These are phyloP conservation scores for Oryzaephilus surinamensis DNA, from an alignment of 1,140 invertebrate genomes.

Conservation along the genomic window DNA sequence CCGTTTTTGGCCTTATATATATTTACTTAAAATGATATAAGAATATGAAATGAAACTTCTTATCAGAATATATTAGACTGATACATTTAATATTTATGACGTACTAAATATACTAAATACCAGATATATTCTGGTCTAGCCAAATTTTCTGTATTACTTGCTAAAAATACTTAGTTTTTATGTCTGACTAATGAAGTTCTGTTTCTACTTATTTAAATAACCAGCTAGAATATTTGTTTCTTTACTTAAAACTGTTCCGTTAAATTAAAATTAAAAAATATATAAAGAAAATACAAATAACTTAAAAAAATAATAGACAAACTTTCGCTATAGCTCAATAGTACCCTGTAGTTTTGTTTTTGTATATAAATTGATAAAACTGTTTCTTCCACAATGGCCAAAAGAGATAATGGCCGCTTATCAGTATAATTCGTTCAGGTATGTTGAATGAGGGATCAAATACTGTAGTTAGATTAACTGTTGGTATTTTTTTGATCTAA, in stretches of 20 bases:
- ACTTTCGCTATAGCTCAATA: slow-evolving; percentile 14
- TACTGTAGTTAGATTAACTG: slow-evolving; percentile 26
- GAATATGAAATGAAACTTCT: slow-evolving; percentile 11
- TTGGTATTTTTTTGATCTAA: slow-evolving; percentile 9
- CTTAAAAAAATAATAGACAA: too few relatives aligned
- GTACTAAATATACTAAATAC: too few relatives aligned
- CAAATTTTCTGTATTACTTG: too few relatives aligned
- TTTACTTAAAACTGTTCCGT: too few relatives aligned
- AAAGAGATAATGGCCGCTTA: slow-evolving; percentile 18
- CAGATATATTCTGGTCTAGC: slow-evolving; percentile 19
- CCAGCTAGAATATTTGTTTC: too few relatives aligned
- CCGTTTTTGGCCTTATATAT: slow-evolving; percentile 31
- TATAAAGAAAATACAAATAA: too few relatives aligned
- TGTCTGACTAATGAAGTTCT: too few relatives aligned
- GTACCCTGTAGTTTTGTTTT: slow-evolving; percentile 13
- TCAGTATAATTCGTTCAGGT: slow-evolving; percentile 32
- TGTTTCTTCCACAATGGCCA: slow-evolving; percentile 17
- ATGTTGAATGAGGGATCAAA: slow-evolving; percentile 35
- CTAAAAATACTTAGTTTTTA: too few relatives aligned
- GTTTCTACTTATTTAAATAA: too few relatives aligned
- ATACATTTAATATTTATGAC: too few relatives aligned
- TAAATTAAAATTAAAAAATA: too few relatives aligned
- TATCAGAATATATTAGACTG: slow-evolving; percentile 28
- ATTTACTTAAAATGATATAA: too few relatives aligned
- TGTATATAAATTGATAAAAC: slow-evolving; percentile 13